Percentiles rank a stretch among this genome's conserved stretches.
Evolutionary conservation across 2,888 invertebrate species (phyloP).

Genomic region (Trilocha varians): DNA sequence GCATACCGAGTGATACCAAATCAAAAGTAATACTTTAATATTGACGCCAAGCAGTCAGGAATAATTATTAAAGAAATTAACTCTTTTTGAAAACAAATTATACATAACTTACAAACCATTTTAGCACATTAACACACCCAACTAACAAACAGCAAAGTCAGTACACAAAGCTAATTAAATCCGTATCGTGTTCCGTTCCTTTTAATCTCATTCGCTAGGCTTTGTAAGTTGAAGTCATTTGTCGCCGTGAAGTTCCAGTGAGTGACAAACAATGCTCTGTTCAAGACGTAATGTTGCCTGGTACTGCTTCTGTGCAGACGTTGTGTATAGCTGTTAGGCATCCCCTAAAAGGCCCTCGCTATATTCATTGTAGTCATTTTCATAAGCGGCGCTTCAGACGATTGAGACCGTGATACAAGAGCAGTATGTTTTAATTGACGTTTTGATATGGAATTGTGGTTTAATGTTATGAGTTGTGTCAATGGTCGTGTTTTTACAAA

Average conservation of each 20-base stretch:
- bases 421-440: slow-evolving; percentile 61
- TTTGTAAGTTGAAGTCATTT: slow-evolving; percentile 54
- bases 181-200: slow-evolving; percentile 30
- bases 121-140: neutral
- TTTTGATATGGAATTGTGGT: slow-evolving; percentile 14
- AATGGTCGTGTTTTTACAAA: too few relatives aligned
- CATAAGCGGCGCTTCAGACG: slow-evolving; percentile 50
- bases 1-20: too few relatives aligned
- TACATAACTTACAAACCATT: too few relatives aligned
- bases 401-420: slow-evolving; percentile 58
- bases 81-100: too few relatives aligned
- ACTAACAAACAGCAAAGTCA: slow-evolving; percentile 1
- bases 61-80: too few relatives aligned
- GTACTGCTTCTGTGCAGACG: slow-evolving; percentile 30
- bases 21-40: too few relatives aligned
- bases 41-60: too few relatives aligned
- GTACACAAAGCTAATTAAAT: slow-evolving; percentile 16
- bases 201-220: slow-evolving; percentile 49
- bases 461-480: too few relatives aligned
- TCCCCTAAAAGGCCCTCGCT: slow-evolving; percentile 53
- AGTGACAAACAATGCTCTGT: slow-evolving; percentile 65
- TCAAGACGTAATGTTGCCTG: slow-evolving; percentile 57
- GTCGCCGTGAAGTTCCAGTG: slow-evolving; percentile 57
- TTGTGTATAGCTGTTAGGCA: slow-evolving; percentile 30
- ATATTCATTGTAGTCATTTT: slow-evolving; percentile 68